Evolutionary conservation across 2,888 invertebrate species (phyloP).

Genomic region (Dendrolimus houi): DNA sequence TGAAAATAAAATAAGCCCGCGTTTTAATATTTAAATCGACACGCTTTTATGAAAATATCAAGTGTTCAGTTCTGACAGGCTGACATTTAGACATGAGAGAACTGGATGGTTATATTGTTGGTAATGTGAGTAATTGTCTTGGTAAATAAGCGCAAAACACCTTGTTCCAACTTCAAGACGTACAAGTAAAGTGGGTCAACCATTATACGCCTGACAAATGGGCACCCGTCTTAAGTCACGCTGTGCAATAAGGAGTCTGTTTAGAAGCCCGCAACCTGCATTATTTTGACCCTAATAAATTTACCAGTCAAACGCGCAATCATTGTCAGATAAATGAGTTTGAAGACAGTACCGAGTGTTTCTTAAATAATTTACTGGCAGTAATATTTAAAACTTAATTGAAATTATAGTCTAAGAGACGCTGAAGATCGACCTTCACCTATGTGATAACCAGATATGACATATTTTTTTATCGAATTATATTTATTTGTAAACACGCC

Average conservation of each 20-base stretch:
- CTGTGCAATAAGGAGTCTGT: constrained; percentile 65
- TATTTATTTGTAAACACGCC: too few species aligned
- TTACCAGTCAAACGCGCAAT: constrained; percentile 56
- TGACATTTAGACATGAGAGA: too few species aligned
- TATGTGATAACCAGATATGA: too few species aligned
- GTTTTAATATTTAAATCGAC: too few species aligned
- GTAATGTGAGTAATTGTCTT: constrained; percentile 35
- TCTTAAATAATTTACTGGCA: not conserved
- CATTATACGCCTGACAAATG: constrained; percentile 71
- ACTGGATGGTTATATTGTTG: constrained; percentile 5
- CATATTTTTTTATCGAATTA: too few species aligned
- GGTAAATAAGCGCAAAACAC: constrained; percentile 51
- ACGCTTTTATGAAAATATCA: too few species aligned
- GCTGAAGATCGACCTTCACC: too few species aligned
- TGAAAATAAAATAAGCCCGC: too few species aligned
- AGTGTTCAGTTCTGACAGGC: too few species aligned
- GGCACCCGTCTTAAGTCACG: constrained; percentile 56
- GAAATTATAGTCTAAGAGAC: too few species aligned
- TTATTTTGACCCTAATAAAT: constrained; percentile 75
- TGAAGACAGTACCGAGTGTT: constrained; percentile 18
- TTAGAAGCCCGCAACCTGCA: constrained; percentile 68
- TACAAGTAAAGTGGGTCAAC: constrained; percentile 67
- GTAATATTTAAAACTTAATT: too few species aligned
- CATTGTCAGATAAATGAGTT: constrained; percentile 66
- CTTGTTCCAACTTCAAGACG: constrained; percentile 44